These are phyloP conservation scores for Calcarius lapponicus DNA, from an alignment of 2,797 vertebrate species.

Conservation along the genomic window DNA sequence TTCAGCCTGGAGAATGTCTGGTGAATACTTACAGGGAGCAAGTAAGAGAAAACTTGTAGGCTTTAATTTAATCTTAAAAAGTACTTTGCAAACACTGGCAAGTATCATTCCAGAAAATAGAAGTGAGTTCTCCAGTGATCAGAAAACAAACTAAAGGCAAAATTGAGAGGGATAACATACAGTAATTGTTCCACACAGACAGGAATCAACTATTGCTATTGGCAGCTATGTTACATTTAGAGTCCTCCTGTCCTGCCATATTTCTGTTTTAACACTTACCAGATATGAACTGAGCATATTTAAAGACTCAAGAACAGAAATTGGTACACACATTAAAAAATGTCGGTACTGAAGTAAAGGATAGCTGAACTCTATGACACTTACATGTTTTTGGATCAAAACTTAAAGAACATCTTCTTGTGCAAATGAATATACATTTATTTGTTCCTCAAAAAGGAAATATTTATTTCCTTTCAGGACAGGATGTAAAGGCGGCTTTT, in stretches of 20 bases:
- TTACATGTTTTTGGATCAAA: not conserved
- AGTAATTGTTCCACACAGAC: not conserved
- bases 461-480: not conserved
- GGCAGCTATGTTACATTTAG: not conserved
- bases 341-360: not conserved
- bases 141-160: not conserved
- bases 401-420: not conserved
- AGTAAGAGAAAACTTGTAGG: not conserved
- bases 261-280: constrained; percentile 7
- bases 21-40: not conserved
- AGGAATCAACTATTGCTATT: not conserved
- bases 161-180: not conserved
- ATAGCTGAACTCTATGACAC: not conserved
- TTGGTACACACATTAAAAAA: not conserved
- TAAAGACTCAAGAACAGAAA: constrained; percentile 2
- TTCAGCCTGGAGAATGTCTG: not conserved
- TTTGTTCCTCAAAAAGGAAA: not conserved
- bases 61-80: constrained; percentile 4
- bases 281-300: constrained; percentile 3
- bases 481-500: not conserved
- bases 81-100: not conserved
- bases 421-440: not conserved
- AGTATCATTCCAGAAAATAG: not conserved
- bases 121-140: not conserved
- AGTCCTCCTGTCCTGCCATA: not conserved